Conservation (phyloP, 1,140 invertebrate species). For the Stegodyphus mimosarum region DNA sequence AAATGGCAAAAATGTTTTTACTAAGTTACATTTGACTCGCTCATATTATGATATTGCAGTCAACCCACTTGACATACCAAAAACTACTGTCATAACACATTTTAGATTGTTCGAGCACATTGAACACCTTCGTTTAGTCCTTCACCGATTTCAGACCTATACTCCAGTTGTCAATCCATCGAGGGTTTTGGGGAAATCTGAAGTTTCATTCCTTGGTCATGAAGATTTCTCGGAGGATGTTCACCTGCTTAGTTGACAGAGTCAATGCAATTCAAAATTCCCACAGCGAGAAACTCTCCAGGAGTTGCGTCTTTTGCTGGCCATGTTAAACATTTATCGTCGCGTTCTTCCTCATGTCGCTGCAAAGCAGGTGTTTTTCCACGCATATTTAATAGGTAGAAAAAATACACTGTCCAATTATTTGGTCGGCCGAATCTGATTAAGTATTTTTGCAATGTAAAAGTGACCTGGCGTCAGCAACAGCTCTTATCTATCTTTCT, state of each 20-base stretch:
- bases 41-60: too few relatives aligned
- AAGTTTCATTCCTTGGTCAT: constrained; percentile 47
- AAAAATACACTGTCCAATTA: neutral
- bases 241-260: neutral
- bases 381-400: constrained; percentile 1
- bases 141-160: too few relatives aligned
- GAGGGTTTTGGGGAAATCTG: constrained; percentile 16
- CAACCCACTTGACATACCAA: too few relatives aligned
- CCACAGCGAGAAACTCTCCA: constrained; percentile 4
- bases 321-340: constrained; percentile 17
- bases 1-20: too few relatives aligned
- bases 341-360: constrained; percentile 25
- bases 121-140: too few relatives aligned
- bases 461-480: neutral
- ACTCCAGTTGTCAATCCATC: too few relatives aligned
- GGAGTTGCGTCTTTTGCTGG: constrained; percentile 10
- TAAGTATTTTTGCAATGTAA: neutral
- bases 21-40: too few relatives aligned
- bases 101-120: too few relatives aligned
- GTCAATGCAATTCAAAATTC: constrained; percentile 6
- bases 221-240: neutral
- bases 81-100: too few relatives aligned
- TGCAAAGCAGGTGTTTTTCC: neutral
- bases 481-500: neutral
- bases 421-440: neutral